Percentiles rank a stretch among this genome's conserved stretches.
Evolutionary conservation across 1,140 invertebrate genomes (phyloP).

Genomic region (Orussus abietinus): DNA sequence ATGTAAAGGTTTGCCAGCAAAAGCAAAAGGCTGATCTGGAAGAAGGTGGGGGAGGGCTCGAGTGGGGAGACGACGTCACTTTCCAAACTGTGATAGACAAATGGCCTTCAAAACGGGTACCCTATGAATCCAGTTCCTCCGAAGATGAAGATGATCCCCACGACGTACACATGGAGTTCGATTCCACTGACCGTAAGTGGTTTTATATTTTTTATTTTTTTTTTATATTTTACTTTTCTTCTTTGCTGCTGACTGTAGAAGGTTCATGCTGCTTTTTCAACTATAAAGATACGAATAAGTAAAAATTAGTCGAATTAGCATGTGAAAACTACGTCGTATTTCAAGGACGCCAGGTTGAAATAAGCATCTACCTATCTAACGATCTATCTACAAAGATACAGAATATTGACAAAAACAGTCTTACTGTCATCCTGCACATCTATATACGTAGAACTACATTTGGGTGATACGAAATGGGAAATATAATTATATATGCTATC

Average conservation of each 20-base stretch:
- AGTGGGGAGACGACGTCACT: slow-evolving; percentile 47
- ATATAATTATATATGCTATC: no score
- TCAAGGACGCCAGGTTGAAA: no score
- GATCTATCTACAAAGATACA: no score
- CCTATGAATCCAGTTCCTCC: slow-evolving; percentile 45
- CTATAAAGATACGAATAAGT: neutral
- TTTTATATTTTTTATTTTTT: slow-evolving; percentile 2
- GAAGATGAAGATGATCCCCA: slow-evolving; percentile 48
- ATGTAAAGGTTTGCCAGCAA: slow-evolving; percentile 32
- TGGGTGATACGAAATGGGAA: no score
- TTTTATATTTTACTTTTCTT: slow-evolving; percentile 1
- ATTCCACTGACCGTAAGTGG: slow-evolving; percentile 50
- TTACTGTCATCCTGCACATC: no score
- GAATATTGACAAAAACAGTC: no score
- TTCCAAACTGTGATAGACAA: slow-evolving; percentile 53
- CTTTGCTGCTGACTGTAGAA: slow-evolving; percentile 1
- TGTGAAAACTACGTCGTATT: no score
- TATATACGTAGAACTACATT: no score
- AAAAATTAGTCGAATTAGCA: no score
- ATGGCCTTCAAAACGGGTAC: slow-evolving; percentile 35
- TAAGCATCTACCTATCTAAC: no score
- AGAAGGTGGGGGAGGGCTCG: slow-evolving; percentile 27
- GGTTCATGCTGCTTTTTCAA: neutral
- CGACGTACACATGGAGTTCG: slow-evolving; percentile 52
- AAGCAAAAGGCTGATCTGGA: slow-evolving; percentile 36